Percentiles rank a stretch among this genome's conserved stretches.
phyloP scores from a whole-genome alignment of 2,113 vertebrate genomes.

The Coptodon rendalli region DNA sequence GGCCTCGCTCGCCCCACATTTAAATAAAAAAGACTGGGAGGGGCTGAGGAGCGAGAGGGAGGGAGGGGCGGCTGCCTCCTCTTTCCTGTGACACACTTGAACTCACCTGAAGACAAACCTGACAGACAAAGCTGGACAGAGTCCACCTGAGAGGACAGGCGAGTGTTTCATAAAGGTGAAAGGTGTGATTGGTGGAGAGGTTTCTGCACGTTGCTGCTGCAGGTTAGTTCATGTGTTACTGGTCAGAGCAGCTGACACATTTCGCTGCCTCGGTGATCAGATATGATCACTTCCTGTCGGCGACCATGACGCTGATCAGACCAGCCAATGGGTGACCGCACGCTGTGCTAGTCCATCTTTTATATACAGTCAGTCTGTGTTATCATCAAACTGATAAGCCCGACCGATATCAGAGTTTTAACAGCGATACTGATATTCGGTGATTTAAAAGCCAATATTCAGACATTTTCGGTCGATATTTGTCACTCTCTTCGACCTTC shows the following conservation, averaged over 20 bases:
- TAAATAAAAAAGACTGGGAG: conserved; percentile 35
- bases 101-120: background rate
- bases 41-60: background rate
- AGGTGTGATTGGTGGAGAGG: background rate
- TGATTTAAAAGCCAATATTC: background rate
- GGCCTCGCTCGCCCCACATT: conserved; percentile 2
- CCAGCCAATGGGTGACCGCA: background rate
- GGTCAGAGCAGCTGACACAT: background rate
- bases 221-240: background rate
- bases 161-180: background rate
- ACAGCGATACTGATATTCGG: background rate
- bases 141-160: background rate
- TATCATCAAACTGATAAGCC: background rate
- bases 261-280: background rate
- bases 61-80: background rate
- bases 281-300: background rate
- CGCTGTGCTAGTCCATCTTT: background rate
- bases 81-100: background rate
- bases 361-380: background rate
- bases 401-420: background rate
- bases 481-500: fast-evolving
- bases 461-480: background rate
- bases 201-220: background rate
- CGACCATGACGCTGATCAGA: background rate
- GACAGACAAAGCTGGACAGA: background rate